These are phyloP conservation scores for Trematomus bernacchii DNA, from an alignment of 2,797 vertebrate species.

Conservation along the genomic window DNA sequence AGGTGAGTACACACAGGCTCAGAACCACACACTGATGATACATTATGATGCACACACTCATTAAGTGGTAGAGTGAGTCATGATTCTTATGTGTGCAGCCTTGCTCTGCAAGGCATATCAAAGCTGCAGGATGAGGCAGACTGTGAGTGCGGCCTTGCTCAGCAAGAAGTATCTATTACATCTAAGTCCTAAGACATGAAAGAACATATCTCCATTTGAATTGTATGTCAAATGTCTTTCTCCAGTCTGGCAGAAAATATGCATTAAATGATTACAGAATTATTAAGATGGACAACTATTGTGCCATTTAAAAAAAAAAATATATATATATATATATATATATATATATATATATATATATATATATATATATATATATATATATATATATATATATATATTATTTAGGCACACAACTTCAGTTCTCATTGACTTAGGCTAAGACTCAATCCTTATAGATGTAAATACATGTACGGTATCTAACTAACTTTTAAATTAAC, in stretches of 20 bases:
- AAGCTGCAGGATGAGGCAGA: conserved; percentile 71
- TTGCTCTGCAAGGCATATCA: conserved; percentile 47
- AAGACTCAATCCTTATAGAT: conserved; percentile 12
- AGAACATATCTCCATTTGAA: neutral
- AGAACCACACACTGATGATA: neutral
- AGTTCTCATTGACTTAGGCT: conserved; percentile 2
- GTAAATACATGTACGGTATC: conserved; percentile 29
- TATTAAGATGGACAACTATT: neutral
- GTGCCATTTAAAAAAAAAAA: too few species aligned
- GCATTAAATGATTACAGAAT: neutral
- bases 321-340: too few species aligned
- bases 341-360: too few species aligned
- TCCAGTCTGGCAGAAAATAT: neutral
- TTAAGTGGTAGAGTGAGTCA: conserved; percentile 33
- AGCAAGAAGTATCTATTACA: neutral
- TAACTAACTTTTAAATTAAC: neutral
- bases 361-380: too few species aligned
- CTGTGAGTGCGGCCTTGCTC: neutral
- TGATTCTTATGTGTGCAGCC: conserved; percentile 19
- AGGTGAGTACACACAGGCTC: conserved; percentile 84
- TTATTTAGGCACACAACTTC: neutral
- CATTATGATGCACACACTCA: conserved; percentile 8
- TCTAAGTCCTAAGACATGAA: neutral
- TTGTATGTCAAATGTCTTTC: neutral
- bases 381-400: too few species aligned